A percentile compares a stretch with the other conserved stretches of the same genome.
These are phyloP conservation scores for Tethya wilhelma DNA, from an alignment of 37 sponge, comb jelly and placozoan species.

Conservation along the genomic window DNA sequence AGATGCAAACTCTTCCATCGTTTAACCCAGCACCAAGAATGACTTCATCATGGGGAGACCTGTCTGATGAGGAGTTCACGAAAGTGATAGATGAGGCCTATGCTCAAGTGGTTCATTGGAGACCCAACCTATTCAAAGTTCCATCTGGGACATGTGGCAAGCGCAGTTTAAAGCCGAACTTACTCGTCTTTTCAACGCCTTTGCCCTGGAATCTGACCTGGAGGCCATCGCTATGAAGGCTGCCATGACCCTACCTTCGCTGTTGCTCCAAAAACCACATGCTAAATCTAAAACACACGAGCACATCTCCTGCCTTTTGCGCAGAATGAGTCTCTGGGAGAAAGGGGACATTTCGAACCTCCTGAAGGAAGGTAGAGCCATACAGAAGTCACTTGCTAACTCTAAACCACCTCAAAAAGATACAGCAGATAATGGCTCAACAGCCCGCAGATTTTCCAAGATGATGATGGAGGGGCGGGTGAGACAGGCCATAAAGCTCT, in stretches of 20 bases:
- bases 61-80: constrained; percentile 11
- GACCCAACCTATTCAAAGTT: constrained; percentile 21
- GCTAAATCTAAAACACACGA: constrained; percentile 20
- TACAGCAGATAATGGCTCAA: constrained; percentile 9
- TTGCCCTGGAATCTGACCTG: constrained; percentile 5
- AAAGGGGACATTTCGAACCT: constrained; percentile 20
- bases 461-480: constrained; percentile 47
- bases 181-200: constrained; percentile 4
- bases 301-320: constrained; percentile 16
- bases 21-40: neutral
- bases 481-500: constrained; percentile 18
- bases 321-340: constrained; percentile 7
- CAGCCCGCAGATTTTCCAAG: constrained; percentile 30
- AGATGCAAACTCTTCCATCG: neutral
- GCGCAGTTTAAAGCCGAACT: constrained; percentile 9
- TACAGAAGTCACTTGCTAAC: constrained; percentile 11
- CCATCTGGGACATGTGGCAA: constrained; percentile 18
- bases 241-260: constrained; percentile 18
- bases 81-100: constrained; percentile 14
- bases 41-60: neutral
- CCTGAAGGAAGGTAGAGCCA: constrained; percentile 12
- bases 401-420: neutral
- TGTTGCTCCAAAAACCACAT: constrained; percentile 29
- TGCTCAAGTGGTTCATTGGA: constrained; percentile 18
- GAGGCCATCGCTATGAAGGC: constrained; percentile 17